Base-by-base conservation (phyloP, 2,113 vertebrate species). In the Thunnus maccoyii region DNA sequence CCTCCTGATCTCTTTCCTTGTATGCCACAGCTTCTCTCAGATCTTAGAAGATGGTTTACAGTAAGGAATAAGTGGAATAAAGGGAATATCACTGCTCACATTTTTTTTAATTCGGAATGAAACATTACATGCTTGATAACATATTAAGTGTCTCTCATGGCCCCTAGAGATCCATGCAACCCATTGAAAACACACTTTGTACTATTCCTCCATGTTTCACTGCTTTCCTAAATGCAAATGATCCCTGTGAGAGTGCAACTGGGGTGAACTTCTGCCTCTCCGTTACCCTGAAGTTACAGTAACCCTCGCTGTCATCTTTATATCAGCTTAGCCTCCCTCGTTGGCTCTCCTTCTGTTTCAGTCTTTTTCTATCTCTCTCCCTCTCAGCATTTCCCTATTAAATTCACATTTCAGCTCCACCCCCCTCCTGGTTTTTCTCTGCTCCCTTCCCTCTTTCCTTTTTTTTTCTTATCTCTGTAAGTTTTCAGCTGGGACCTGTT, bases 401-500 rank as follows among this genome's bases (percentile, higher is more conserved):
- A 86, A 89, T 76, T 72, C 87, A 70, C 73, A 88, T 82, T 79
- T 78, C 70, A 78, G 5, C 44, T 66, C 52, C 41, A 46, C 36
- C 25, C 46, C 27, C 47, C 54, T 22, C 64, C 44, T 54, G 4
- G 16, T 56, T 14, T 18, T 54, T 41, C 57, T 44, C 61, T 25
- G 8, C 65, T 44, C 9, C 2, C 0, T 80, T 4, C 77, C 32
- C 32, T 72, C 60, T 76, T 56, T 62, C 30, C 36, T 41, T 41
- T 54, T 69, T 54, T 36, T 80, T 54, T 85, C 77, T 88, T 79
- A 90, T 61, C 47, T 76, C 7, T 1, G 72, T 80, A 76, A 66
- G 71, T 84, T 91, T 87, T 84, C 83, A 78, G 66, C 60, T 76
- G 83, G 88, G 88, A 89, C 74, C 58, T 66, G 72, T 16, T 72